Evolutionary conservation across 2,888 invertebrate genomes (phyloP).

Genomic region (Brenthis hecate): DNA sequence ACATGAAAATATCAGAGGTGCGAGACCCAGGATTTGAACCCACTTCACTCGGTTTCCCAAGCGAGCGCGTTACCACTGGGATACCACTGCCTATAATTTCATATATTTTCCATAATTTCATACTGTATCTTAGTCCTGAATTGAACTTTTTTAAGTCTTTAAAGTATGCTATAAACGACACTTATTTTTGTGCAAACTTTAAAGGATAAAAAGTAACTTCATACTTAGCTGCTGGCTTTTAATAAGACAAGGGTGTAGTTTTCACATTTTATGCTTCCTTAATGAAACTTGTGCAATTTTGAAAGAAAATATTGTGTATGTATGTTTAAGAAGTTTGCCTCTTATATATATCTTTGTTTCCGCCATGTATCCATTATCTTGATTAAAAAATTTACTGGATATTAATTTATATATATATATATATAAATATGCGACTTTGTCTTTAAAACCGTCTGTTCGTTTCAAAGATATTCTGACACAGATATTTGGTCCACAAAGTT

Average conservation of each 20-base stretch:
- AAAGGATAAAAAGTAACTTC: constrained; percentile 32
- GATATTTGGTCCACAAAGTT: too few species aligned
- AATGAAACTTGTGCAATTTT: constrained; percentile 32
- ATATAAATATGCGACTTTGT: too few species aligned
- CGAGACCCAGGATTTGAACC: too few species aligned
- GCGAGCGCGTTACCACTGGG: too few species aligned
- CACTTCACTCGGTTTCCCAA: too few species aligned
- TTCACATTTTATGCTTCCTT: constrained; percentile 33
- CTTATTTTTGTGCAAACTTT: constrained; percentile 24
- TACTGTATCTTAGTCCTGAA: background rate
- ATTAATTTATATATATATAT: too few species aligned
- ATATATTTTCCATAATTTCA: background rate
- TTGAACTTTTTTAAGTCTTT: constrained; percentile 21
- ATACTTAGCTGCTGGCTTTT: constrained; percentile 32
- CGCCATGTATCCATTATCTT: background rate
- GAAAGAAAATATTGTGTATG: background rate
- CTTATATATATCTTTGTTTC: background rate
- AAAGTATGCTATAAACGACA: constrained; percentile 16
- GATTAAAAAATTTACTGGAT: too few species aligned
- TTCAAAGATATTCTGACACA: too few species aligned
- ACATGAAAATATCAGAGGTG: too few species aligned
- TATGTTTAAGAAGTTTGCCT: constrained; percentile 7
- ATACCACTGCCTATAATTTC: too few species aligned
- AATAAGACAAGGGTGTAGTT: constrained; percentile 34
- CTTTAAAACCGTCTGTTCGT: too few species aligned